These are phyloP conservation scores for Timandra comae DNA, from an alignment of 2,888 invertebrate species.

Conservation along the genomic window DNA sequence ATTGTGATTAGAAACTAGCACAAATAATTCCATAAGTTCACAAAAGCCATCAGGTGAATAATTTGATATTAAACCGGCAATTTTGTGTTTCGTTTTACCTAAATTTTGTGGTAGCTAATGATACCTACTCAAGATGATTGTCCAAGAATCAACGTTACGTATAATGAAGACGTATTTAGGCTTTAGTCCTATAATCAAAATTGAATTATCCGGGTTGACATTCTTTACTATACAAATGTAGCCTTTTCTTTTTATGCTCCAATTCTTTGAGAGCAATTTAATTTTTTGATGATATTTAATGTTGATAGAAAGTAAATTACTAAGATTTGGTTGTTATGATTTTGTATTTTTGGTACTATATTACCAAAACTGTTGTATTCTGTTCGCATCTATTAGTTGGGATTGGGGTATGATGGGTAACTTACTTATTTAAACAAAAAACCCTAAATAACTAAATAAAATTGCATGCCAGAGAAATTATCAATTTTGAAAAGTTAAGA, in stretches of 20 bases:
- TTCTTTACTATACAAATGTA: conserved; percentile 57
- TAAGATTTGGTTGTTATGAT: no score
- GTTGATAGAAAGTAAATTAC: conserved; percentile 3
- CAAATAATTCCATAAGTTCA: conserved; percentile 28
- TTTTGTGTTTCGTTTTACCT: conserved; percentile 58
- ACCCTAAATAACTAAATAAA: no score
- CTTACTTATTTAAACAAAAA: no score
- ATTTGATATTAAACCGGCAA: conserved; percentile 63
- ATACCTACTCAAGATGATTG: conserved; percentile 71
- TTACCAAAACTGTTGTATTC: no score
- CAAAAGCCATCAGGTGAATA: conserved; percentile 56
- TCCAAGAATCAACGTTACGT: conserved; percentile 64
- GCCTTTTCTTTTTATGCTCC: conserved; percentile 73
- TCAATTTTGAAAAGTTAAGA: no score
- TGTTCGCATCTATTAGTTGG: no score
- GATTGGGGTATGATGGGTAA: no score
- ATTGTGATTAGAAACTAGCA: conserved; percentile 10
- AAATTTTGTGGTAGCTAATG: conserved; percentile 68
- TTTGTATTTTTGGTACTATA: no score
- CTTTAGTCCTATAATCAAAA: conserved; percentile 76
- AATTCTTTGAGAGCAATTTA: conserved; percentile 61
- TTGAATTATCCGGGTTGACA: conserved; percentile 74
- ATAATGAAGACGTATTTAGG: conserved; percentile 71
- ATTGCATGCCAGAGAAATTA: no score
- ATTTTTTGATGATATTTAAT: conserved; percentile 50